Evolutionary conservation across 2,888 invertebrate genomes (phyloP).

Genomic region (Gandaritis pyraliata): DNA sequence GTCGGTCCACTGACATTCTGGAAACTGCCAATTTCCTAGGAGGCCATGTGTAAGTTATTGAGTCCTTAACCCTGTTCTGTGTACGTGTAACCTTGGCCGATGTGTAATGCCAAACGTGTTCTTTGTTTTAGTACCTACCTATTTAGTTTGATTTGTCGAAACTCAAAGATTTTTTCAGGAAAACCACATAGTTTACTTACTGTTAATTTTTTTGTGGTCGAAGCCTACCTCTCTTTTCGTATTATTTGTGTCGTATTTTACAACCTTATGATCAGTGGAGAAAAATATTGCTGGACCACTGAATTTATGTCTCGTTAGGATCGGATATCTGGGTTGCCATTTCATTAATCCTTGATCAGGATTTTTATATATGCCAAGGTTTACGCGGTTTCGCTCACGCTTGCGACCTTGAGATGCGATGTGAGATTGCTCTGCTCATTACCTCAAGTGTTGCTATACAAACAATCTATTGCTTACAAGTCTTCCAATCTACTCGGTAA

Average conservation of each 20-base stretch:
- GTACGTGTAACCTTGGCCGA: conserved; percentile 19
- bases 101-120: conserved; percentile 11
- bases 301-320: not conserved
- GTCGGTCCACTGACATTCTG: conserved; percentile 20
- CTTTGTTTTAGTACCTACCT: conserved; percentile 4
- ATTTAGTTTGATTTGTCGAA: conserved; percentile 11
- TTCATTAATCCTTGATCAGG: conserved; percentile 1
- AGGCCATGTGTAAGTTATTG: conserved; percentile 16
- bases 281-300: too few species aligned
- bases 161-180: not conserved
- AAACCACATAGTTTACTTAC: too few species aligned
- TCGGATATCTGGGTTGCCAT: not conserved
- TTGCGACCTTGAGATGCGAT: conserved; percentile 15
- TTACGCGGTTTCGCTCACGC: conserved; percentile 7
- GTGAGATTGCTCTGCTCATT: conserved; percentile 6
- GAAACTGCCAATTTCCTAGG: conserved; percentile 20
- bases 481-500: not conserved
- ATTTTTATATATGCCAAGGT: conserved; percentile 24
- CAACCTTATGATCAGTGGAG: too few species aligned
- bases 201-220: too few species aligned
- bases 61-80: conserved; percentile 23
- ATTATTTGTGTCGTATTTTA: too few species aligned
- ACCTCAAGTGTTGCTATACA: conserved; percentile 16
- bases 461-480: not conserved
- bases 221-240: too few species aligned